Evolutionary conservation across 2,113 vertebrate genomes (phyloP), one percentile per base, ranked within the genome.

Genomic region (Tachuris rubrigastra): DNA sequence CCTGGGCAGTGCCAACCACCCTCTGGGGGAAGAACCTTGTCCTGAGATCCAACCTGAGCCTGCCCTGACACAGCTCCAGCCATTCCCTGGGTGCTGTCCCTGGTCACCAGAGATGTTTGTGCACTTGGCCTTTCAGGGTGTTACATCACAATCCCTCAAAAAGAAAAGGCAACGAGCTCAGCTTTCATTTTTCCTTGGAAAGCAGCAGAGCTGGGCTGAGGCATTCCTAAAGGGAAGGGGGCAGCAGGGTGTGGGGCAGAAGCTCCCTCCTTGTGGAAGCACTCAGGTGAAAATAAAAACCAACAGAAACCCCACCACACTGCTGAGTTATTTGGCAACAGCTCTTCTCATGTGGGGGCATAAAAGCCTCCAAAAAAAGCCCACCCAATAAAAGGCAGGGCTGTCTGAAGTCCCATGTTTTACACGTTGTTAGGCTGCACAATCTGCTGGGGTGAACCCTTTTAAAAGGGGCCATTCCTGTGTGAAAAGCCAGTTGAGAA

Each of bases 401-500:
- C 74, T 90, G 84, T 75, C 78, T 96, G 95, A 95, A 93, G 77
- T 67, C 72, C 83, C 22, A 4, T 49, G 77, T 89, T 97, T 92
- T 96, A 92, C 91, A 84, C 69, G 14, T 55, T 78, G 89, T 63
- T 22, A 58, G 59, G 71, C 75, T 17, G 62, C 42, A 91, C 76
- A n/a, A 68, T 69, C 89, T 93, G 87, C 95, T 63, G 25, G 86
- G 95, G 95, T n/a, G 79, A 97, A 78, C 90, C 44, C 89, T 86
- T 89, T 81, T 87, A 85, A 60, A 92, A 97, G 92, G 93, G 95
- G 79, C 96, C 67, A 41, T 95, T 96, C 72, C 95, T 96, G 73
- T 87, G 91, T 90, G 96, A 93, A 95, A 93, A 97, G 91, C 8
- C 97, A 95, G 97, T 95, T 94, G 97, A 88, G 95, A 14, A 71